Percentiles rank a stretch among this genome's conserved stretches.
Evolutionary conservation across 23 tunicate species (phyloP).

Genomic region (Botrylloides violaceus): DNA sequence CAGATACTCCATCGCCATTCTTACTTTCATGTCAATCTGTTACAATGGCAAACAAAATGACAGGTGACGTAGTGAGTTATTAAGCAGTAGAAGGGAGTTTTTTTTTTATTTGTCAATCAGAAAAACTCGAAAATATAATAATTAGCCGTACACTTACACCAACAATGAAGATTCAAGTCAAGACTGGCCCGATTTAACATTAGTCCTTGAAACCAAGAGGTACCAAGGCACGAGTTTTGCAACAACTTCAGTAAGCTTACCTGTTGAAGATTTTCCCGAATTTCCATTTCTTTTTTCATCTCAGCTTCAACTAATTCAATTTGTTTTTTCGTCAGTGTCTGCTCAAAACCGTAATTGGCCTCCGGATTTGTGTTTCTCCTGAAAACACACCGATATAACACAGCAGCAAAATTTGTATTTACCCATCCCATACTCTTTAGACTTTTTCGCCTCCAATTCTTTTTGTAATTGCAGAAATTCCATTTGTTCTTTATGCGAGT

Average conservation of each 20-base stretch:
- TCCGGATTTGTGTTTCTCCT: neutral
- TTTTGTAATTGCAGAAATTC: slow-evolving; percentile 44
- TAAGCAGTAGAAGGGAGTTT: no score
- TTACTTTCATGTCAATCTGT: neutral
- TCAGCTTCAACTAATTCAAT: slow-evolving; percentile 65
- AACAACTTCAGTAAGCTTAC: no score
- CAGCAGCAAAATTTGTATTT: no score
- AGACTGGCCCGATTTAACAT: no score
- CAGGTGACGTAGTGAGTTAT: no score
- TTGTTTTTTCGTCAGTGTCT: slow-evolving; percentile 70
- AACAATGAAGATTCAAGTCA: no score
- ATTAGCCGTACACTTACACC: no score
- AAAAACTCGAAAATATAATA: no score
- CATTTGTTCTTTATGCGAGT: slow-evolving; percentile 76
- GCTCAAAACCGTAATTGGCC: slow-evolving; percentile 4
- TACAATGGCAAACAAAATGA: neutral
- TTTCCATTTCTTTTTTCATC: slow-evolving; percentile 51
- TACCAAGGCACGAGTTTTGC: no score
- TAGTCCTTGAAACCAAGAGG: no score
- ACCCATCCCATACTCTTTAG: neutral
- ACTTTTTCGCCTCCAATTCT: slow-evolving; percentile 60
- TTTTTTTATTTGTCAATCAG: no score
- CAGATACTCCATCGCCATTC: neutral
- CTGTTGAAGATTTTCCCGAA: slow-evolving; percentile 29
- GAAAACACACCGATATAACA: no score